Evolutionary conservation across 1,140 invertebrate genomes (phyloP), one percentile per base, ranked within the genome.

Genomic region (Ceratosolen fusciceps): DNA sequence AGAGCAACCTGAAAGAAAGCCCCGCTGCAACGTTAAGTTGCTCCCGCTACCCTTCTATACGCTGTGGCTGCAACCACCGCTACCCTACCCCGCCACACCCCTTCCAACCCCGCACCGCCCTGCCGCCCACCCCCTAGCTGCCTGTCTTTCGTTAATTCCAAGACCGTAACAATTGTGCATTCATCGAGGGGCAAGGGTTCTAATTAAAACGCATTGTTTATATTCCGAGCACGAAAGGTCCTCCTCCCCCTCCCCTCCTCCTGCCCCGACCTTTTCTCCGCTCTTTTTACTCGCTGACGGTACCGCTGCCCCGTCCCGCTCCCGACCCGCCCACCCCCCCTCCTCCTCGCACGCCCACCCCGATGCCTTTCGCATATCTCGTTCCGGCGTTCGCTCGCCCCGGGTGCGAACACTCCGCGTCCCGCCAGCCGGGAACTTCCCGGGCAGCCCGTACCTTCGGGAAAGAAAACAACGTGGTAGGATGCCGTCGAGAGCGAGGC

Each of bases 171-270:
- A 85, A 88, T 89, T 87, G 85, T 81, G 84, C 86, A 86, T 88
- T 89, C 87, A 84, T 88, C 86, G 86, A 83, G 80, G 77, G 34
- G 74, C 82, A 82, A 83, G 85, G 80, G 81, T 82, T 87, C 86
- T 89, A 89, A 89, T 89, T 89, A 89, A 88, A 89, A 89, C 87
- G 85, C 88, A 88, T 87, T 89, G 87, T 89, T 89, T 89, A 88
- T 88, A 89, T 89, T 89, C 87, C 85, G 84, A 81, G 83, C 88
- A 89, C 86, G 86, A 84, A 86, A 77, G 24, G 60, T 77, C 67
- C n/a, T 29, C 54, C 65, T 14, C 21, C 58, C 68, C 43, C 37
- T 39, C 37, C 65, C 0, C 10, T 68, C 39, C 21, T 47, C 29
- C 29, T 80, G 21, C 49, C 14, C 49, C 19, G n/a, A 43, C 39